Base-by-base conservation (phyloP, 2,797 vertebrate genomes). In the Manis pentadactyla region DNA sequence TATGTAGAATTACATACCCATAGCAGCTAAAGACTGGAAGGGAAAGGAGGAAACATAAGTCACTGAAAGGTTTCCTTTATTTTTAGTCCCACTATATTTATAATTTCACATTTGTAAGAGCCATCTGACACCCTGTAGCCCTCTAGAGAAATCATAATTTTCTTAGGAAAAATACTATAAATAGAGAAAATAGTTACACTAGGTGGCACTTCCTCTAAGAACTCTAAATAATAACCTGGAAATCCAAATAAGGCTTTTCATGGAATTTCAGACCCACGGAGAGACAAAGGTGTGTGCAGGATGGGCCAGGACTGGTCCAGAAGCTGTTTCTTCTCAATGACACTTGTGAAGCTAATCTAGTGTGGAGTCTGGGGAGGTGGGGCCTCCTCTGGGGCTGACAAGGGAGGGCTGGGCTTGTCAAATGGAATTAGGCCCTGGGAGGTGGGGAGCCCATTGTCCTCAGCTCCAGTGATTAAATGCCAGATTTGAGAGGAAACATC, bases 401-500 rank as follows among this genome's bases (percentile, higher is more conserved):
- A 97, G 97, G 97, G 95, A 93, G 59, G 96, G 92, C 93, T 96
- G 96, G 96, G 66, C 79, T 91, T 98, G 97, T 96, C 98, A 96
- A 97, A 98, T 0, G 96, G 98, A 97, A 93, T 96, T 93, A 73
- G 95, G 97, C 84, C 17, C 12, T 85, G 78, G 90, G 94, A 96
- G 92, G 88, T 96, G 98, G 97, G 96, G 96, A 88, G 81, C 23
- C 95, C 68, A 95, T 97, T 98, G 98, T 98, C 89, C 93, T 92
- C 92, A 87, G 90, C 95, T 91, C 59, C 59, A 87, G 97, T 87
- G 96, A 46, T 82, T 96, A 97, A 96, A 97, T 74, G 96, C 82
- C 42, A 95, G 97, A 97, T 98, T 97, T 95, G 82, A 98, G 97
- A 97, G 97, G 97, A 97, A 96, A 94, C 97, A 53, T 81, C 78